phyloP scores from a whole-genome alignment of 1,140 invertebrate species.

The Drosophila baimaii region DNA sequence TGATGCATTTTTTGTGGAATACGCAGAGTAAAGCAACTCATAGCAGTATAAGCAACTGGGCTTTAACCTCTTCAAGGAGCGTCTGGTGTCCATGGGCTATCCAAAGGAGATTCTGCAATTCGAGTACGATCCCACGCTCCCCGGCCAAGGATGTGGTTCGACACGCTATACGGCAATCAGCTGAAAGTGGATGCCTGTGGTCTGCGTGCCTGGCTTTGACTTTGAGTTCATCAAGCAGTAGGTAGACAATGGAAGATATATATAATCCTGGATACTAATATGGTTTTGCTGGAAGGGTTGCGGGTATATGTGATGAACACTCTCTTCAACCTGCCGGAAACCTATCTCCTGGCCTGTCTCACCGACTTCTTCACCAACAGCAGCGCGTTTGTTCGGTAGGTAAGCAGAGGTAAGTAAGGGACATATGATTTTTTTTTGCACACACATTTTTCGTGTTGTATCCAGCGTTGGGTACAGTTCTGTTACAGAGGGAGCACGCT shows the following conservation, averaged over 20 bases:
- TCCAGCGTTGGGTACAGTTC: no score
- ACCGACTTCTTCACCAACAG: conserved; percentile 98
- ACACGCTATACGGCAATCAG: conserved; percentile 97
- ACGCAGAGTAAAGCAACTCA: conserved; percentile 96
- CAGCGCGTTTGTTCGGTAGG: conserved; percentile 91
- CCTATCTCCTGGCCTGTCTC: conserved; percentile 96
- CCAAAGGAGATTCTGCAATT: conserved; percentile 95
- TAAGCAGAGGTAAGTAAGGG: no score
- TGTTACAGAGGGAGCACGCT: no score
- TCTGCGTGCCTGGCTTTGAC: conserved; percentile 99
- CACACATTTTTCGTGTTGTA: no score
- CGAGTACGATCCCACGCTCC: conserved; percentile 98
- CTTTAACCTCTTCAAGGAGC: conserved; percentile 96
- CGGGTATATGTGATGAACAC: conserved; percentile 98
- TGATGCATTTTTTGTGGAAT: neutral
- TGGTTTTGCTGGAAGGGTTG: conserved; percentile 90
- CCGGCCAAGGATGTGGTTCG: conserved; percentile 99
- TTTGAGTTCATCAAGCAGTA: conserved; percentile 98
- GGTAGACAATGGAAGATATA: conserved; percentile 85
- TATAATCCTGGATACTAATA: neutral
- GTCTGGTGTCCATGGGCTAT: conserved; percentile 96
- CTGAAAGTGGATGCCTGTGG: conserved; percentile 99
- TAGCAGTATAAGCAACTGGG: conserved; percentile 97
- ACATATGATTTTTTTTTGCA: no score
- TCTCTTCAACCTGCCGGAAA: conserved; percentile 98